Base-by-base conservation (phyloP, 2,888 invertebrate genomes). In the Drosophila falleni region DNA sequence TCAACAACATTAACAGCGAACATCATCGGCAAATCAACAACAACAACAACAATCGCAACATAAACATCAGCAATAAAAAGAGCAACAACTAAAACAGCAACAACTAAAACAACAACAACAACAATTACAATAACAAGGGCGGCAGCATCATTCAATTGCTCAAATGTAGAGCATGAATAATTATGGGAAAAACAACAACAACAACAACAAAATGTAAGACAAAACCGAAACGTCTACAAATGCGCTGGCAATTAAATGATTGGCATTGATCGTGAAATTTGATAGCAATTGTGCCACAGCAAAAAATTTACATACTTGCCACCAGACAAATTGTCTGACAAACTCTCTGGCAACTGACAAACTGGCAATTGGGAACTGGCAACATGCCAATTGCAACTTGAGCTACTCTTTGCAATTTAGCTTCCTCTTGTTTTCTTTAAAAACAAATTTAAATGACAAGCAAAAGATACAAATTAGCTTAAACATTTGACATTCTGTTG, bases 241-340 rank as follows among this genome's bases (percentile, higher is more conserved):
- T 26, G 19, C 63, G 19, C 63, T 23, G 77, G 70, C 87, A 86
- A 86, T 88, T 86, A 86, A 86, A 80, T 86, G 89, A 86, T 83
- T 89, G 83, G 84, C 89, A 83, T 83, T 88, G 89, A 83, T 83
- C 89, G 67, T 83, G 89, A 83, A 83, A 83, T 74, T 86, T 71
- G 89, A 83, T 83, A 83, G 81, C 64, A 77, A 80, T 69, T 86
- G 82, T 82, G 87, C 56, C 89, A 80, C 64, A 23, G 23, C 23
- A 23, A 72, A 70, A 23, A 72, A 70, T 64, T 72, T 66, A 56
- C 61, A 65, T 70, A 59, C 42, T 44, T 39, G 26, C 37, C 53
- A n/a, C 35, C 72, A 87, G 88, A 82, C 87, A 82, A 46, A 50
- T 59, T 68, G 81, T 73, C 80, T 71, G 80, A 71, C 84, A 47